These are phyloP conservation scores for Ictalurus punctatus DNA, from an alignment of 2,113 vertebrate genomes.

Conservation along the genomic window DNA sequence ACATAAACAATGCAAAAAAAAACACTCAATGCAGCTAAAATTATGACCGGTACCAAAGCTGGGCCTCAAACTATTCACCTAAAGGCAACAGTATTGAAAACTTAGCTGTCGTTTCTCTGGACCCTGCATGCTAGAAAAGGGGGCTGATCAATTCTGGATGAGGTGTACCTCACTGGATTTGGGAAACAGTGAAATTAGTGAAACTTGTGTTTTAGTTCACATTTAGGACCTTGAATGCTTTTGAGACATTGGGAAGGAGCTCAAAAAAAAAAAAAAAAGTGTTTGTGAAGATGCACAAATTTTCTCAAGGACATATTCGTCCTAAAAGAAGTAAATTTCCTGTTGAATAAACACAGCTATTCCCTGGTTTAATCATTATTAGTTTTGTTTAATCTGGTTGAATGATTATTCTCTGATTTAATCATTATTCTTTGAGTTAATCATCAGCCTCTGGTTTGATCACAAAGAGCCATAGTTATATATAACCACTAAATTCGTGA, in stretches of 20 bases:
- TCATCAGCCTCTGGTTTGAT: neutral
- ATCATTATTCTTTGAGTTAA: neutral
- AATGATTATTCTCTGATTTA: neutral
- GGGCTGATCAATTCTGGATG: conserved; percentile 44
- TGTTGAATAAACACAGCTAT: neutral
- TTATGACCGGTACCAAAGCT: neutral
- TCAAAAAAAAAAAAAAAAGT: conserved; percentile 52
- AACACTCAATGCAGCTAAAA: neutral
- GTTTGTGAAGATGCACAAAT: conserved; percentile 48
- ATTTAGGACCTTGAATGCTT: conserved; percentile 74
- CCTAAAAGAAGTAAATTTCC: neutral
- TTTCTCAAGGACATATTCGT: neutral
- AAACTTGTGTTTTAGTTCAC: conserved; percentile 69
- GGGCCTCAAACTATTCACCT: conserved; percentile 70
- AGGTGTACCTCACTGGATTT: conserved; percentile 39
- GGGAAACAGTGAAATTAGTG: conserved; percentile 61
- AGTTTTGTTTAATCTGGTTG: neutral
- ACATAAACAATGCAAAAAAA: neutral
- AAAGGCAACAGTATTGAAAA: conserved; percentile 52
- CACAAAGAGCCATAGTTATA: neutral
- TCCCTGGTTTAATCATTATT: neutral
- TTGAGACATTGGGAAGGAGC: conserved; percentile 72
- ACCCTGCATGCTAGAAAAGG: conserved; percentile 47
- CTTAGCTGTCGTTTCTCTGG: conserved; percentile 47
- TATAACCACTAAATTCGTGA: too few relatives aligned